phyloP scores from a whole-genome alignment of 2,888 invertebrate species.

The Orthonevra nobilis region DNA sequence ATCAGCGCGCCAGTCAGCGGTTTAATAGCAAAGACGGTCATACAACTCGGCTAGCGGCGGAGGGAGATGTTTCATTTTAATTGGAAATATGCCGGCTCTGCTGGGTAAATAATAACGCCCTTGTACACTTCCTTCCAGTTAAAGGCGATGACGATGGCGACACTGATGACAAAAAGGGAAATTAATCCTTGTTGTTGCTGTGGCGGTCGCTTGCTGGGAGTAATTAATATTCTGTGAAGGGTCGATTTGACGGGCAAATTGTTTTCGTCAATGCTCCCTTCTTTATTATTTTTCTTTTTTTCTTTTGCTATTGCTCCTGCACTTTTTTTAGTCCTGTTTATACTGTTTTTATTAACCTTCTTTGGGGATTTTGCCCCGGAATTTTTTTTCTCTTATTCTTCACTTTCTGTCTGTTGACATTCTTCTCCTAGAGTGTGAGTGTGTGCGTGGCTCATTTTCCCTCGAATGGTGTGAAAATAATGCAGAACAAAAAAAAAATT shows the following conservation, averaged over 20 bases:
- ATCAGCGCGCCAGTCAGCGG: slow-evolving; percentile 29
- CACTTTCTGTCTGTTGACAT: slow-evolving; percentile 20
- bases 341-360: slow-evolving; percentile 63
- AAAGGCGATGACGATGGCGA: slow-evolving; percentile 20
- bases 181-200: slow-evolving; percentile 69
- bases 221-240: slow-evolving; percentile 70
- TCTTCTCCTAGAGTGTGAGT: slow-evolving; percentile 8
- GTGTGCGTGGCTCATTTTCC: not conserved
- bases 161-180: slow-evolving; percentile 62
- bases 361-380: slow-evolving; percentile 25
- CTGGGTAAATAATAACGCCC: slow-evolving; percentile 58
- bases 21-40: slow-evolving; percentile 52
- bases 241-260: slow-evolving; percentile 69
- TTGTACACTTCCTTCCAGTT: slow-evolving; percentile 16
- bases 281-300: slow-evolving; percentile 23
- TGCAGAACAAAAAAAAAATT: slow-evolving; percentile 11
- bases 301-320: slow-evolving; percentile 56
- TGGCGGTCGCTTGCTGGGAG: slow-evolving; percentile 56
- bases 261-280: slow-evolving; percentile 54
- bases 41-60: not conserved
- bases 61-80: slow-evolving; percentile 46
- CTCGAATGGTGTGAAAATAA: slow-evolving; percentile 32
- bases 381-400: slow-evolving; percentile 1
- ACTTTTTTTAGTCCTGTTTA: slow-evolving; percentile 24
- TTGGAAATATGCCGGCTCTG: slow-evolving; percentile 66